phyloP scores from a whole-genome alignment of 2,113 vertebrate genomes.

The Bos javanicus region DNA sequence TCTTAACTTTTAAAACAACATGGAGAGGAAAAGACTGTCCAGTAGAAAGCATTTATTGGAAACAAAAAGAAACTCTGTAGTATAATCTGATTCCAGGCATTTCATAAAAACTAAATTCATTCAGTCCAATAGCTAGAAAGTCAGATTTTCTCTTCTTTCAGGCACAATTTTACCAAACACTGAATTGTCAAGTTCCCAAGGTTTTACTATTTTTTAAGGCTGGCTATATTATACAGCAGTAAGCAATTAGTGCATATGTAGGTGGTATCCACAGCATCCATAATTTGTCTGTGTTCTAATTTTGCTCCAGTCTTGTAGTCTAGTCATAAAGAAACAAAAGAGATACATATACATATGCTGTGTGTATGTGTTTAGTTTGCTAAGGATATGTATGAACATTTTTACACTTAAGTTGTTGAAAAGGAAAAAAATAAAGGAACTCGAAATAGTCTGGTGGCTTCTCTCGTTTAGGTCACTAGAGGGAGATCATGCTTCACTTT shows the following conservation, averaged over 20 bases:
- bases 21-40: not conserved
- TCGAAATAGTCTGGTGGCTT: not conserved
- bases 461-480: constrained; percentile 47
- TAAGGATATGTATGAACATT: not conserved
- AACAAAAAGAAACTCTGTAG: not conserved
- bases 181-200: not conserved
- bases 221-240: not conserved
- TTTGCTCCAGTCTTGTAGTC: not conserved
- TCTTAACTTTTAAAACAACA: not conserved
- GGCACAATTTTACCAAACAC: not conserved
- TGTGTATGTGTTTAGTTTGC: constrained; percentile 11
- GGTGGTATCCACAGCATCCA: not conserved
- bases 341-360: not conserved
- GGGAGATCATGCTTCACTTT: constrained; percentile 50
- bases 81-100: not conserved
- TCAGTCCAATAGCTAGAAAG: not conserved
- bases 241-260: not conserved
- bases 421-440: not conserved
- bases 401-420: not conserved
- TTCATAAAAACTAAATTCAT: not conserved
- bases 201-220: not conserved
- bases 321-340: not conserved
- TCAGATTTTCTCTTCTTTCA: not conserved
- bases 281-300: constrained; percentile 19
- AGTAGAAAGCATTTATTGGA: not conserved